Percentiles rank a stretch among this genome's conserved stretches.
Conservation (phyloP, 2,888 invertebrate genomes). For the Acrobasis repandana region DNA sequence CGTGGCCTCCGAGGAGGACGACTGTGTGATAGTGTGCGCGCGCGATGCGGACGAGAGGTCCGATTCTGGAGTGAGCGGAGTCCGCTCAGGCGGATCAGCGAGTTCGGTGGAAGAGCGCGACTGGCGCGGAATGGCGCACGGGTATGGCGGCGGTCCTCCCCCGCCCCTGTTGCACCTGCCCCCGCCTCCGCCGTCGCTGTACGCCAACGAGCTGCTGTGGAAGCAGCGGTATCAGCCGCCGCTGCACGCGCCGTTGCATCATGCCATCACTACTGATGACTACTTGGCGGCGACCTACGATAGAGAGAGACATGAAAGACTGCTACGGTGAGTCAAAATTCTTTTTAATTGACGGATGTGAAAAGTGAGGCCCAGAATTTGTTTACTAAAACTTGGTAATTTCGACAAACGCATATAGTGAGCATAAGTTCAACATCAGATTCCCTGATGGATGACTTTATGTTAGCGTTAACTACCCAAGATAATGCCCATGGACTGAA, state of each 20-base stretch:
- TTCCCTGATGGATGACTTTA: too few species aligned
- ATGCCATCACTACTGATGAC: conserved; percentile 76
- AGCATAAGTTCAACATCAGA: too few species aligned
- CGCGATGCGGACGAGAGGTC: conserved; percentile 82
- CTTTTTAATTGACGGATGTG: neutral
- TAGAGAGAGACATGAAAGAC: conserved; percentile 86
- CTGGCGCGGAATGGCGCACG: conserved; percentile 89
- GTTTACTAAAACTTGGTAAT: too few species aligned
- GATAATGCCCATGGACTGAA: too few species aligned
- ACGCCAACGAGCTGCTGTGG: conserved; percentile 83
- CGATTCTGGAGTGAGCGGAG: conserved; percentile 89
- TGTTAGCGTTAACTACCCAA: too few species aligned
- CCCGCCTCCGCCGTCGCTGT: conserved; percentile 77
- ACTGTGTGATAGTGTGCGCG: conserved; percentile 85
- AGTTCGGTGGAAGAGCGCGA: conserved; percentile 90
- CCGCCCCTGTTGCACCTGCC: conserved; percentile 76
- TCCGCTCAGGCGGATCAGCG: conserved; percentile 87
- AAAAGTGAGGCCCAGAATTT: too few species aligned
- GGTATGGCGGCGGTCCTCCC: conserved; percentile 86
- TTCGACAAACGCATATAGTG: too few species aligned
- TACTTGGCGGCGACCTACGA: conserved; percentile 82
- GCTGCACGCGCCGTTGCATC: conserved; percentile 78
- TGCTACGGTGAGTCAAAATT: conserved; percentile 59
- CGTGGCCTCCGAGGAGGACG: conserved; percentile 84
- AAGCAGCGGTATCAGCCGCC: conserved; percentile 84